Evolutionary conservation across 2,888 invertebrate genomes (phyloP).

Genomic region (Hylaea fasciaria): DNA sequence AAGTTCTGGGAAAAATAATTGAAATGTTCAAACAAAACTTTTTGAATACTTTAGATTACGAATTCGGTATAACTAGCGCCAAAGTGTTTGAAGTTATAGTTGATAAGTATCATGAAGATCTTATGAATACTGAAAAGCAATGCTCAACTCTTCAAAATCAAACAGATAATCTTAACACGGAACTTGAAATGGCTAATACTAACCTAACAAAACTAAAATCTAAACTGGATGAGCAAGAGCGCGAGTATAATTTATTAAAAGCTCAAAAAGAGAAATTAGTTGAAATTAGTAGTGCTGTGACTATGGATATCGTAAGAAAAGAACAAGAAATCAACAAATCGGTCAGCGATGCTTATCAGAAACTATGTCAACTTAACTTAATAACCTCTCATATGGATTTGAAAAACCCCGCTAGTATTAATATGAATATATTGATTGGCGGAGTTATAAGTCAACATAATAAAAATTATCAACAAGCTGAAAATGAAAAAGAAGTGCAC

Average conservation of each 20-base stretch:
- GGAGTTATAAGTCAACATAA: slow-evolving; percentile 49
- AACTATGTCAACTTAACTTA: slow-evolving; percentile 56
- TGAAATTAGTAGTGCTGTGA: slow-evolving; percentile 71
- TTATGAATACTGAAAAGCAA: slow-evolving; percentile 47
- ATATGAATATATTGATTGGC: slow-evolving; percentile 58
- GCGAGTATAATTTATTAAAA: slow-evolving; percentile 63
- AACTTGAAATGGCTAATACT: slow-evolving; percentile 56
- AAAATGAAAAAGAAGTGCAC: slow-evolving; percentile 50
- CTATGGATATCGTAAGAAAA: slow-evolving; percentile 66
- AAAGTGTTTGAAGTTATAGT: slow-evolving; percentile 58
- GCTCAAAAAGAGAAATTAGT: slow-evolving; percentile 65
- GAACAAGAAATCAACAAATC: slow-evolving; percentile 60
- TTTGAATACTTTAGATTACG: slow-evolving; percentile 59
- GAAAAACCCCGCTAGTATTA: slow-evolving; percentile 48
- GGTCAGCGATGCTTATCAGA: slow-evolving; percentile 55
- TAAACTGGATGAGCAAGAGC: slow-evolving; percentile 63
- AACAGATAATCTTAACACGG: slow-evolving; percentile 51
- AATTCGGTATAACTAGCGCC: slow-evolving; percentile 57
- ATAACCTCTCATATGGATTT: slow-evolving; percentile 51
- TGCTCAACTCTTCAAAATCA: slow-evolving; percentile 47
- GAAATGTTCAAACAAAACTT: slow-evolving; percentile 60
- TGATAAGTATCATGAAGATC: slow-evolving; percentile 53
- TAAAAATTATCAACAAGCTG: slow-evolving; percentile 30
- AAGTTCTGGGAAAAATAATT: slow-evolving; percentile 46
- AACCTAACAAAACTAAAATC: slow-evolving; percentile 57